Conservation (phyloP, 2,888 invertebrate genomes). For the Amphipyra tragopoginis region DNA sequence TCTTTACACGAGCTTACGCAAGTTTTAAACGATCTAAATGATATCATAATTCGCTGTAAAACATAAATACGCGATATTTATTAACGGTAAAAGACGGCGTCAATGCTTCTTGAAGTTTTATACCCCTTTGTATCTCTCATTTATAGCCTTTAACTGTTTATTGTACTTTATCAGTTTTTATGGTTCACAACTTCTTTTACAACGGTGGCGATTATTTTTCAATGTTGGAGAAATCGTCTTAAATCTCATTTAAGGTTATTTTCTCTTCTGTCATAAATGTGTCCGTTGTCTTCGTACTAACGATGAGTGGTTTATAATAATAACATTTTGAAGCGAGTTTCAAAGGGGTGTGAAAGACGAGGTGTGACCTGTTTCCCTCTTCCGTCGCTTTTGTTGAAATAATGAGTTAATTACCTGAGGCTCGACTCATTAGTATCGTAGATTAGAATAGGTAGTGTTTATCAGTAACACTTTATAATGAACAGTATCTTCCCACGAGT, state of each 20-base stretch:
- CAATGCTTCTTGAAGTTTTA: conserved; percentile 55
- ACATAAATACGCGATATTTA: conserved; percentile 59
- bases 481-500: too few relatives aligned
- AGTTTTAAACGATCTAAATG: conserved; percentile 60
- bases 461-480: too few relatives aligned
- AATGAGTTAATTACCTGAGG: too few relatives aligned
- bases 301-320: conserved; percentile 70
- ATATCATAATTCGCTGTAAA: conserved; percentile 56
- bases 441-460: too few relatives aligned
- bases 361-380: conserved; percentile 64
- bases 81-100: conserved; percentile 53
- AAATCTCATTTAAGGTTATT: conserved; percentile 38
- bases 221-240: conserved; percentile 35
- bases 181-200: conserved; percentile 47
- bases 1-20: conserved; percentile 65
- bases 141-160: conserved; percentile 46
- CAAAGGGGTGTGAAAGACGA: conserved; percentile 70
- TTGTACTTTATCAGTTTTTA: conserved; percentile 53
- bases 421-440: too few relatives aligned
- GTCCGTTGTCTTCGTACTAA: conserved; percentile 55
- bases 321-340: conserved; percentile 63
- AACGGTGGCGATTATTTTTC: conserved; percentile 26
- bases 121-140: conserved; percentile 46
- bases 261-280: conserved; percentile 39
- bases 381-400: conserved; percentile 36